Evolutionary conservation across 2,797 vertebrate genomes (phyloP).

Genomic region (Phrynocephalus forsythii): DNA sequence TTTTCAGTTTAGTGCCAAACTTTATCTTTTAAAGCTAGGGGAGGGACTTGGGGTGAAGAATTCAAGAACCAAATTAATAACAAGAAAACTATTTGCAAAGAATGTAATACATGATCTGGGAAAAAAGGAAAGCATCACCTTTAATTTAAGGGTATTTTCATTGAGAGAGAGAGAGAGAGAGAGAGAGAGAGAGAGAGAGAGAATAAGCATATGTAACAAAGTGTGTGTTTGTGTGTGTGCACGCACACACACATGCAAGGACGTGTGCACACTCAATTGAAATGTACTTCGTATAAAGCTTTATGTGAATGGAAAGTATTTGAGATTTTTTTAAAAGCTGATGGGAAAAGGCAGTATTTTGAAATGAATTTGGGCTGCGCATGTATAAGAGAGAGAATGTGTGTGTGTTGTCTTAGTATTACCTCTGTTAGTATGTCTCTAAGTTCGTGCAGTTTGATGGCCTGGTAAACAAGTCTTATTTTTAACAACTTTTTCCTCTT

Average conservation of each 20-base stretch:
- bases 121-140: constrained; percentile 55
- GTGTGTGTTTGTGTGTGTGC: not conserved
- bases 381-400: constrained; percentile 49
- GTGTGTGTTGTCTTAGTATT: constrained; percentile 62
- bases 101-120: constrained; percentile 60
- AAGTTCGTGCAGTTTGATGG: constrained; percentile 66
- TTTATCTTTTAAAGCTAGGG: constrained; percentile 50
- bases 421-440: constrained; percentile 66
- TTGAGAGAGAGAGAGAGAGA: constrained; percentile 32
- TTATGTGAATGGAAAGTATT: constrained; percentile 39
- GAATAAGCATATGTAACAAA: constrained; percentile 28
- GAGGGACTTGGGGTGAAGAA: constrained; percentile 15
- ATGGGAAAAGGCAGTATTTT: constrained; percentile 35
- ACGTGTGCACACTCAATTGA: not conserved
- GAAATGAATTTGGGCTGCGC: constrained; percentile 61
- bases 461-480: constrained; percentile 73
- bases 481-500: constrained; percentile 63
- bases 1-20: constrained; percentile 66
- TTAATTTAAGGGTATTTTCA: constrained; percentile 33
- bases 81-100: constrained; percentile 35
- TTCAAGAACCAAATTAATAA: constrained; percentile 51
- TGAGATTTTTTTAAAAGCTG: constrained; percentile 19
- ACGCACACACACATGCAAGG: not conserved
- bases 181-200: constrained; percentile 36
- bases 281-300: constrained; percentile 37